These are phyloP conservation scores for Drosophila bocqueti DNA, from an alignment of 1,140 invertebrate genomes.

Conservation along the genomic window DNA sequence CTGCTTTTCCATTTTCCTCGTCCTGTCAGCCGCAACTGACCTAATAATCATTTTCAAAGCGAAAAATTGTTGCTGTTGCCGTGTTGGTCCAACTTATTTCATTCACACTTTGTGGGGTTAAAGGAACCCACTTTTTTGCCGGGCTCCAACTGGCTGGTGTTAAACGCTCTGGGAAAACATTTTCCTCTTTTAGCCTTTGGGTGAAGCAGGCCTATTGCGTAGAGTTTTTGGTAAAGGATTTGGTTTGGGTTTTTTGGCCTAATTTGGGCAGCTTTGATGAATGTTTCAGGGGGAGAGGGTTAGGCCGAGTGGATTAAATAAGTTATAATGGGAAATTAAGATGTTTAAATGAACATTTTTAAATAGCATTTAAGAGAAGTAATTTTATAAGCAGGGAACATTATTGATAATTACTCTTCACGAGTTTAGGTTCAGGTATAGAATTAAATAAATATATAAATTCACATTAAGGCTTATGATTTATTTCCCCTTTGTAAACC, in stretches of 20 bases:
- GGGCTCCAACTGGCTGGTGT: conserved; percentile 30
- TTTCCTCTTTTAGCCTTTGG: conserved; percentile 36
- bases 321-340: conserved; percentile 16
- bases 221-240: conserved; percentile 7
- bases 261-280: conserved; percentile 36
- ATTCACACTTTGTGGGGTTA: conserved; percentile 48
- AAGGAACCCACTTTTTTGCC: background rate
- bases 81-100: conserved; percentile 52
- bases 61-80: conserved; percentile 37
- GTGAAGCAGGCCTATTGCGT: conserved; percentile 4
- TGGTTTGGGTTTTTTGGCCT: conserved; percentile 11
- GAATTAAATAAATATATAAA: background rate
- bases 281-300: background rate
- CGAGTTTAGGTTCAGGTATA: too few relatives aligned
- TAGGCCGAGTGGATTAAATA: conserved; percentile 3
- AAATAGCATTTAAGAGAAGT: background rate
- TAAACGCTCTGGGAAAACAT: conserved; percentile 50
- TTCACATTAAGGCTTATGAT: background rate
- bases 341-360: background rate
- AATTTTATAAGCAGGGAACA: background rate
- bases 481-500: background rate
- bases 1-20: conserved; percentile 15
- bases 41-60: conserved; percentile 76
- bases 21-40: conserved; percentile 62
- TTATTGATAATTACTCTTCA: background rate